Evolutionary conservation across 53 echinoderm and acorn worm species (phyloP), one percentile per base, ranked within the genome.

Genomic region (Echinometra lucunter): DNA sequence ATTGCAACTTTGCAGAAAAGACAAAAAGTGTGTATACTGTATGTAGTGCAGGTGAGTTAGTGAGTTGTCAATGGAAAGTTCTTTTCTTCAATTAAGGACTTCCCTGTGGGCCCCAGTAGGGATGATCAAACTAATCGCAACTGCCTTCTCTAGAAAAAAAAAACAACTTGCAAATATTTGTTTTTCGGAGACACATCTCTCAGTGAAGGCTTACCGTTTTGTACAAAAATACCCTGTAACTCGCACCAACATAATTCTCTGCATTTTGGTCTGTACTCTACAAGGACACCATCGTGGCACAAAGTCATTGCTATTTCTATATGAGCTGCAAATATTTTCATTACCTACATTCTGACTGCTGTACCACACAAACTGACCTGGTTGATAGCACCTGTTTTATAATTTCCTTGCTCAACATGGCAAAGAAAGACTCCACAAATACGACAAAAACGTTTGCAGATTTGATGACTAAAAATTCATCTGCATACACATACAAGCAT

Each of bases 211-310:
- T 89, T 58, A 55, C 60, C 9, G 57, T 60, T 89, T 89, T 8
- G 89, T 60, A 89, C 58, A 89, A 89, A 89, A 89, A 89, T 89
- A 89, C 89, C 89, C 89, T 89, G 89, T 89, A 47, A 89, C 60
- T 37, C 89, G 49, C 58, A 89, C 21, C 40, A 60, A 89, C 57
- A 60, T 85, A 57, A 57, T 60, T 89, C 89, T 60, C 13, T 5
- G 89, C 58, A 89, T 89, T 89, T 81, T 89, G 89, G 89, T 89
- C 89, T 58, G 89, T 40, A 38, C 37, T 89, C 21, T 25, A 49
- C 89, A 40, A 58, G 89, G 89, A 89, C 58, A 89, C 49, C 13
- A 89, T 85, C 53, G 13, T 85, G 85, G 85, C 85, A 85, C 49
- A 30, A 37, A 49, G 85, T 45, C 85, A 85, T 49, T 18, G 18